These are phyloP conservation scores for Eriosoma lanigerum DNA, from an alignment of 1,140 invertebrate species.

Conservation along the genomic window DNA sequence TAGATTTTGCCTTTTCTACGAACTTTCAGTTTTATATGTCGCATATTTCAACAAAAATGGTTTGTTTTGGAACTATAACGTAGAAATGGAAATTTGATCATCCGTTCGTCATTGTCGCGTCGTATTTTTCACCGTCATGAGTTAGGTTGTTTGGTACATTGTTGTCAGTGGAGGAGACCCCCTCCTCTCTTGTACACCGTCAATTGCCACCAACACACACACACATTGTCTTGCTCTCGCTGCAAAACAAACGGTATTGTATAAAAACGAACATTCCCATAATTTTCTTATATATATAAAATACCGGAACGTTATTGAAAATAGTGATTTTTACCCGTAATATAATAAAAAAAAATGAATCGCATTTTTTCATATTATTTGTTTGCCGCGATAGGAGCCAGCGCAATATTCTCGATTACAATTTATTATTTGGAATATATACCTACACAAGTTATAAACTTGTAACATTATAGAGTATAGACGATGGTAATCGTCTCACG, in stretches of 20 bases:
- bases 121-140: neutral
- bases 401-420: too few species aligned
- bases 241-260: neutral
- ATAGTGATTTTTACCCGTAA: too few species aligned
- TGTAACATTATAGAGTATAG: neutral
- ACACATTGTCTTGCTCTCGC: neutral
- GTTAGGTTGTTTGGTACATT: neutral
- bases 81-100: constrained; percentile 2
- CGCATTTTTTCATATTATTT: too few species aligned
- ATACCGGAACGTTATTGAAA: too few species aligned
- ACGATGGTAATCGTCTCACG: constrained; percentile 28
- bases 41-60: too few species aligned
- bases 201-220: neutral
- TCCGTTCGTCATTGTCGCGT: neutral
- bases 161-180: neutral
- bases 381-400: too few species aligned
- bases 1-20: too few species aligned
- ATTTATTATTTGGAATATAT: neutral
- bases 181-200: neutral
- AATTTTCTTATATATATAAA: too few species aligned
- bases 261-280: neutral
- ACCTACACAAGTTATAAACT: neutral
- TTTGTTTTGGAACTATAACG: neutral
- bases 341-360: too few species aligned
- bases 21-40: too few species aligned